Base-by-base conservation (phyloP, 2,888 invertebrate genomes). In the Phorcus lineatus region DNA sequence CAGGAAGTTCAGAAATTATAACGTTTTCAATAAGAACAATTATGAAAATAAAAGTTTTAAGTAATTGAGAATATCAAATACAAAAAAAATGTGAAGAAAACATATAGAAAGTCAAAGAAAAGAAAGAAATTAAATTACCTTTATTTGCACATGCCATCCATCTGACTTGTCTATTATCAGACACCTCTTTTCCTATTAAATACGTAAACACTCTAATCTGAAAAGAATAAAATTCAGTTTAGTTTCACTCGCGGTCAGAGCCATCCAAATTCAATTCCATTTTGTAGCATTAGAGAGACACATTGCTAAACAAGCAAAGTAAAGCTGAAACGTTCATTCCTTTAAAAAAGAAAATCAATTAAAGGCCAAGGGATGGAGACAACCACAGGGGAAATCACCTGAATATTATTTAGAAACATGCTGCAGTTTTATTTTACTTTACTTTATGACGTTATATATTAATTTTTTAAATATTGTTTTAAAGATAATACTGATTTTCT, bases 81-180 rank as follows among this genome's bases (percentile, higher is more conserved):
- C 36, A 66, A 52, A 31, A 4, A 31, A 19, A 24, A 9, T n/a
- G 4, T 16, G 7, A 57, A 57, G 19, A 4, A 4, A 75, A 52
- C 9, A 75, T 47, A 47, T 9, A 31, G 4, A 75, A 31, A 47
- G 52, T 31, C 3, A 0, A 22, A 47, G 1, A 75, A 52, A 31
- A 75, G 6, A 7, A 75, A 4, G 11, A 24, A 47, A 22, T 7
- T 70, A 6, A 53, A 81, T 88, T 93, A 96, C 99, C 99, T 95
- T 97, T 96, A 94, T 99, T 99, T 31, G 96, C 96, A 93, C 99
- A 99, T 76, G 99, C 99, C 98, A 99, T 99, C 97, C 97, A 98
- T 92, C 97, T 96, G 85, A 98, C 97, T 92, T 98, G 97, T 86
- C 97, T 95, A 76, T 97, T 96, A 93, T 99, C 99, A n/a, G 88